Evolutionary conservation across 2,888 invertebrate species (phyloP).

Genomic region (Mesopsocus fuscifrons): DNA sequence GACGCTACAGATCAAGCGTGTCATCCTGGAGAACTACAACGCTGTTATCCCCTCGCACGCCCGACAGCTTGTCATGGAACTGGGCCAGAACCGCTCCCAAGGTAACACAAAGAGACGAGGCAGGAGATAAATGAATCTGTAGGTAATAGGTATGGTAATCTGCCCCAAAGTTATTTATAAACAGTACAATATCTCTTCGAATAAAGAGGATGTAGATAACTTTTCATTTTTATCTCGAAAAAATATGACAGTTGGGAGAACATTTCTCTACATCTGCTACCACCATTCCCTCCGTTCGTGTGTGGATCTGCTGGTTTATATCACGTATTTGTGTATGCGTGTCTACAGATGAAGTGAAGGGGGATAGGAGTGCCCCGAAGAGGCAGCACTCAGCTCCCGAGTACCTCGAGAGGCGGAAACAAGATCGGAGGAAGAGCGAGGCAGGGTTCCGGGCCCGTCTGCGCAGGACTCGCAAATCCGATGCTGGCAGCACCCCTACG

Average conservation of each 20-base stretch:
- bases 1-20: slow-evolving; percentile 61
- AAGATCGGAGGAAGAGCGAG: slow-evolving; percentile 45
- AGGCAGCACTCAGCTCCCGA: slow-evolving; percentile 72
- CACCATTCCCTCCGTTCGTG: too few species aligned
- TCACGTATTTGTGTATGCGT: too few species aligned
- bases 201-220: neutral
- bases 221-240: too few species aligned
- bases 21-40: slow-evolving; percentile 84
- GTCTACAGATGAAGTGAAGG: slow-evolving; percentile 37
- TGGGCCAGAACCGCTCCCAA: slow-evolving; percentile 57
- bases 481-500: slow-evolving; percentile 19
- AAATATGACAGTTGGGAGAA: too few species aligned
- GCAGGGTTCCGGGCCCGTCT: slow-evolving; percentile 36
- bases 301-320: too few species aligned
- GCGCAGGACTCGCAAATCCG: slow-evolving; percentile 34
- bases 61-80: slow-evolving; percentile 73
- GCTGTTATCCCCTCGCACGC: slow-evolving; percentile 90
- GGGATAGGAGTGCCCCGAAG: slow-evolving; percentile 41
- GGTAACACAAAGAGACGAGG: slow-evolving; percentile 26
- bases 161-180: slow-evolving; percentile 9
- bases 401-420: slow-evolving; percentile 69
- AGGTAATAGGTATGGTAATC: too few species aligned
- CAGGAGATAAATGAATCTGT: neutral
- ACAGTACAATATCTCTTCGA: slow-evolving; percentile 1
- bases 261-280: too few species aligned